Percentiles rank a stretch among this genome's conserved stretches.
phyloP scores from a whole-genome alignment of 2,888 invertebrate species.

The Drosophila glabriapex region DNA sequence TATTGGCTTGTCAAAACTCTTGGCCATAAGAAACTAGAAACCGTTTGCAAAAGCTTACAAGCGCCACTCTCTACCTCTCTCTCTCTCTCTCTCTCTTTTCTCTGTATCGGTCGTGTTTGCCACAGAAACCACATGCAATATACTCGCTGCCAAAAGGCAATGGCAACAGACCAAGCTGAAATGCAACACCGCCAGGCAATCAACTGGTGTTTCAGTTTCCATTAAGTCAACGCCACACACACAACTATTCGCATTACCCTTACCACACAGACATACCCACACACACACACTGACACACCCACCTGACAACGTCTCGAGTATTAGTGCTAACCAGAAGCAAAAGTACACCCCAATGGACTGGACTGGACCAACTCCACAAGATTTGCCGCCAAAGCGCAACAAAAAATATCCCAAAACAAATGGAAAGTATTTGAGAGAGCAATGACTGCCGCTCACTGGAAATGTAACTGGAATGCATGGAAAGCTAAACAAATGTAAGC shows the following conservation, averaged over 20 bases:
- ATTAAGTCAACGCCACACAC: slow-evolving; percentile 53
- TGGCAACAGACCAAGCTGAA: slow-evolving; percentile 38
- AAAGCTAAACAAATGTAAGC: slow-evolving; percentile 11
- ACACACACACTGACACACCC: slow-evolving; percentile 21
- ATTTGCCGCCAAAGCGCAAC: slow-evolving; percentile 55
- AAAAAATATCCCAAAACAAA: slow-evolving; percentile 73
- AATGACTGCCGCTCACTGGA: slow-evolving; percentile 34
- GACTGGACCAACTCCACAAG: slow-evolving; percentile 6
- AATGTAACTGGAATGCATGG: slow-evolving; percentile 20
- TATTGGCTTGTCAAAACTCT: slow-evolving; percentile 65
- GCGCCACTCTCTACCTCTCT: not conserved
- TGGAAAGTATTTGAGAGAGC: slow-evolving; percentile 23
- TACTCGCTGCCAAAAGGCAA: slow-evolving; percentile 40
- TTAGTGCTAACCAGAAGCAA: slow-evolving; percentile 34
- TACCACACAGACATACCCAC: slow-evolving; percentile 7
- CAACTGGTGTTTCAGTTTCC: slow-evolving; percentile 83
- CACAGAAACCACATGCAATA: slow-evolving; percentile 74
- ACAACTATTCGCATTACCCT: slow-evolving; percentile 8
- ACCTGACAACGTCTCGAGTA: slow-evolving; percentile 57
- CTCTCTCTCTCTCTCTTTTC: not conserved
- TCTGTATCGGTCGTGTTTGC: slow-evolving; percentile 17
- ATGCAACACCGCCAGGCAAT: slow-evolving; percentile 70
- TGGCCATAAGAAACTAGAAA: slow-evolving; percentile 61
- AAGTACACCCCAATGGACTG: slow-evolving; percentile 10
- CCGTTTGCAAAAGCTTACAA: slow-evolving; percentile 34